These are phyloP conservation scores for Micronycteris hirsuta DNA, from an alignment of 2,113 vertebrate genomes.

Conservation along the genomic window DNA sequence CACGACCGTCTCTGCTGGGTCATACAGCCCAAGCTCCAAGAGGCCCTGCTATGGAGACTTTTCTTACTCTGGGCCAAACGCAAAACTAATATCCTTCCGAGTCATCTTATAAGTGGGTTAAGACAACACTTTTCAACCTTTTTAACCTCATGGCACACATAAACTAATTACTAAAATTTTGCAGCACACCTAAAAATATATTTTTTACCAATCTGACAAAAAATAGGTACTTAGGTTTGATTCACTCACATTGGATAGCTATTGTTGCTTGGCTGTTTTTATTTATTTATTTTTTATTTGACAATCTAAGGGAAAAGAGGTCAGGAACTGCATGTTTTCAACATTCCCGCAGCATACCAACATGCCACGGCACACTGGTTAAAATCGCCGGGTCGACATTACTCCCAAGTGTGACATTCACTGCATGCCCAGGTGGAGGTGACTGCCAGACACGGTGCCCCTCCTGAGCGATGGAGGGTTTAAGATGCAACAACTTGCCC, in stretches of 20 bases:
- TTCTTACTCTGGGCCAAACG: not conserved
- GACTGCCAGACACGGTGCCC: not conserved
- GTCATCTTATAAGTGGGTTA: not conserved
- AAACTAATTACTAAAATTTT: not conserved
- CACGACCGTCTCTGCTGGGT: not conserved
- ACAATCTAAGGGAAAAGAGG: not conserved
- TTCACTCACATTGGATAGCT: not conserved
- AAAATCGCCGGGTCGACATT: not conserved
- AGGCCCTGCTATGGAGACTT: accelerated
- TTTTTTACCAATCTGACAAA: not conserved
- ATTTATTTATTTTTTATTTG: not conserved
- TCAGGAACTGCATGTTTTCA: not conserved
- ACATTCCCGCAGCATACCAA: not conserved
- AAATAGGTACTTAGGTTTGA: not conserved
- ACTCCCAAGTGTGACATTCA: not conserved
- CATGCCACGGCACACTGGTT: too few species aligned
- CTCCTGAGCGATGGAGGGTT: not conserved
- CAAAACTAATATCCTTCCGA: not conserved
- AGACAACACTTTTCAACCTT: not conserved
- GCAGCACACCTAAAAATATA: not conserved
- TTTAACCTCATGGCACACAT: not conserved
- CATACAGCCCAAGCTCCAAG: not conserved
- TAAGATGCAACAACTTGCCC: not conserved
- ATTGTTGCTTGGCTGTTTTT: not conserved
- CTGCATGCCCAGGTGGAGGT: not conserved